Percentiles rank a stretch among this genome's conserved stretches.
phyloP scores from a whole-genome alignment of 2,113 vertebrate species.

The Ictalurus punctatus region DNA sequence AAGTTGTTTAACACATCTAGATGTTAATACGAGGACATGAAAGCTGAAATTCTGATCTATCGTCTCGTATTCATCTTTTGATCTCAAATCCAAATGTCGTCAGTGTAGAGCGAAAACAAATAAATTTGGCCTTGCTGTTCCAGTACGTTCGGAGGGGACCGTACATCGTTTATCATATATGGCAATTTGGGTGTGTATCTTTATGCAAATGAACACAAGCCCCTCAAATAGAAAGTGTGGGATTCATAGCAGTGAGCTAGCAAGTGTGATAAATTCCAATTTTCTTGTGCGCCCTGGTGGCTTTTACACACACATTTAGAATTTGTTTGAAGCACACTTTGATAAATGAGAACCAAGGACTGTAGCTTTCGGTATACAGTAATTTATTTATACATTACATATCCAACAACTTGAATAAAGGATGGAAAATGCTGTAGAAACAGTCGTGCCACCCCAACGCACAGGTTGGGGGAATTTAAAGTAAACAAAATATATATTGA shows the following conservation, averaged over 20 bases:
- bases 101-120: too few species aligned
- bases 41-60: too few species aligned
- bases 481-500: background rate
- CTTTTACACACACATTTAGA: background rate
- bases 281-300: too few species aligned
- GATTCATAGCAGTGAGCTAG: background rate
- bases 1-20: too few species aligned
- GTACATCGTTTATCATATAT: background rate
- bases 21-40: too few species aligned
- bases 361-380: background rate
- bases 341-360: background rate
- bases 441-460: background rate
- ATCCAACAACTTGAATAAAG: background rate
- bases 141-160: too few species aligned
- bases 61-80: too few species aligned
- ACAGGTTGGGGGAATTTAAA: background rate
- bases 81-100: too few species aligned
- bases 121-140: too few species aligned
- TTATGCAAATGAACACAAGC: background rate
- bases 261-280: background rate
- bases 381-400: background rate
- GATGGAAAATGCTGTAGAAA: background rate
- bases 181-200: too few species aligned
- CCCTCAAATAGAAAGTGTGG: background rate
- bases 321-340: background rate